A percentile compares a stretch with the other conserved stretches of the same genome.
These are phyloP conservation scores for Agonum fuliginosum DNA, from an alignment of 2,888 invertebrate species.

Conservation along the genomic window DNA sequence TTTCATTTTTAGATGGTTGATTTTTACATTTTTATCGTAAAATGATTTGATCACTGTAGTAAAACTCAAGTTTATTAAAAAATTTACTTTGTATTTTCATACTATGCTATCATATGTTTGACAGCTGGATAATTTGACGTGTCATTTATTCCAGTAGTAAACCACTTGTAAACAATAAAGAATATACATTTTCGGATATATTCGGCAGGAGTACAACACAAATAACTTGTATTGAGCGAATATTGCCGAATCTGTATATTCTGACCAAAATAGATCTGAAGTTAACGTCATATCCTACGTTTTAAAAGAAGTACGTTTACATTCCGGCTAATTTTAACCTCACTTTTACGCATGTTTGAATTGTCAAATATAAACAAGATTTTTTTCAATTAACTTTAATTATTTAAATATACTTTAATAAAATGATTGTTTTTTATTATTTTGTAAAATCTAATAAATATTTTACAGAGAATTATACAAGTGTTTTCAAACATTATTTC, in stretches of 20 bases:
- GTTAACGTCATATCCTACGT: slow-evolving; percentile 19
- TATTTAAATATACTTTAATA: slow-evolving; percentile 3
- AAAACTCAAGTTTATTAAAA: neutral
- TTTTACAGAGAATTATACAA: slow-evolving; percentile 36
- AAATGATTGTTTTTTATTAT: slow-evolving; percentile 33
- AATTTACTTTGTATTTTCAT: slow-evolving; percentile 10
- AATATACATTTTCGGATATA: neutral
- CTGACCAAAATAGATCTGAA: neutral
- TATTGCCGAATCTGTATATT: neutral
- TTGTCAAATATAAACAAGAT: neutral
- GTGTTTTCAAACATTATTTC: slow-evolving; percentile 3
- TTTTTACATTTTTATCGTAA: slow-evolving; percentile 30
- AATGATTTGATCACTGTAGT: neutral
- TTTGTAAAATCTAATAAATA: slow-evolving; percentile 36
- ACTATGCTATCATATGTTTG: slow-evolving; percentile 43
- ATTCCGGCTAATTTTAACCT: slow-evolving; percentile 27
- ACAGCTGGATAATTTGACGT: slow-evolving; percentile 37
- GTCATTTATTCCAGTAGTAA: slow-evolving; percentile 23
- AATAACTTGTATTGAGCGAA: neutral
- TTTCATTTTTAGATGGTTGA: neutral
- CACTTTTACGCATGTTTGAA: slow-evolving; percentile 12
- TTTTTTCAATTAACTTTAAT: neutral
- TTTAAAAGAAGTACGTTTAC: too few relatives aligned
- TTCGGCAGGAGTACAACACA: neutral
- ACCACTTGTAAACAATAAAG: slow-evolving; percentile 7